Base-by-base conservation (phyloP, 2,113 vertebrate species). In the Sylvietta virens region DNA sequence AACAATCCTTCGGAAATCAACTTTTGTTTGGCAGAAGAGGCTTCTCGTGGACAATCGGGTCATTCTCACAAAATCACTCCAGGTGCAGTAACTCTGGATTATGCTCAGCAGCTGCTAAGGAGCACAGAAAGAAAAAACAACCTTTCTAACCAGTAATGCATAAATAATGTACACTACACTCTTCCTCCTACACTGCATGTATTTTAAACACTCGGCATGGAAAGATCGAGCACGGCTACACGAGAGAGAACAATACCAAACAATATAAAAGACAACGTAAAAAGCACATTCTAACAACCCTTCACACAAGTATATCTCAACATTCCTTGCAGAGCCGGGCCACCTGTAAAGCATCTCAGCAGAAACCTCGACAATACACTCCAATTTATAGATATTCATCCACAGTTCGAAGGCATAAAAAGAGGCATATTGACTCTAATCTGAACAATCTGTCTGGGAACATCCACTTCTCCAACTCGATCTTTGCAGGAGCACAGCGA, bases 341-440 rank as follows among this genome's bases (percentile, higher is more conserved):
- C 0, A 0, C 11, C 40, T 70, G 16, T 39, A 53, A 48, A 0
- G 0, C 15, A 30, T 2, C 10, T 17, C 40, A 39, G 39, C 20
- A 53, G 53, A 54, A 88, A 71, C 3, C 0, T 2, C 0, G 0
- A 37, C 5, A 70, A 23, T 3, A 20, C 1, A 2, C 4, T 24
- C 31, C 17, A 6, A 22, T 47, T 84, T 62, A 30, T 37, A 35
- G 26, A 20, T 72, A 6, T 74, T 69, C 15, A 15, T 7, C 10
- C 21, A 2, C 3, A 8, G 4, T 27, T 50, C 21, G 13, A 65
- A 85, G 4, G 16, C 7, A 7, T 27, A 22, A 56, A 13, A 69
- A 56, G 8, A 45, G 6, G 1, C 1, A 44, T 9, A 5, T 1
- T 1, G 0, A 40, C 17, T 58, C 7, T 10, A 51, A 64, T 40